Conservation (phyloP, 2,113 vertebrate species). For the Phyllopteryx taeniolatus region DNA sequence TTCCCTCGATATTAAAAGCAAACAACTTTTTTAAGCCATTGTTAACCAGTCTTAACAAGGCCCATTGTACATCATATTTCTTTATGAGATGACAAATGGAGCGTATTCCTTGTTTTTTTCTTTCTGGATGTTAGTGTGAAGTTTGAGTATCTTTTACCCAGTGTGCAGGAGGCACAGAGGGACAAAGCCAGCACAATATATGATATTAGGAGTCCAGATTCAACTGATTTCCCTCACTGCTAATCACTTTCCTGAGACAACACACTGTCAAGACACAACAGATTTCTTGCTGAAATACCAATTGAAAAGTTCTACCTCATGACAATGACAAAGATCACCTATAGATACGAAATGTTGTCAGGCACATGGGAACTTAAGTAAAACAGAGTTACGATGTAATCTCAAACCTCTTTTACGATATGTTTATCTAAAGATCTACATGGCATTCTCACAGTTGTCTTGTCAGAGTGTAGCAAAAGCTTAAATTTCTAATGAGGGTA, state of each 20-base stretch:
- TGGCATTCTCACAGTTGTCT: neutral
- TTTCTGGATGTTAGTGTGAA: neutral
- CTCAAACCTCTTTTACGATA: neutral
- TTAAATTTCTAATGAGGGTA: constrained; percentile 37
- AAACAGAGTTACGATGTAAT: neutral
- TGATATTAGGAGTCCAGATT: neutral
- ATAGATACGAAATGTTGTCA: neutral
- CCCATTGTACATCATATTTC: neutral
- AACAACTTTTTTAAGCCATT: too few relatives aligned
- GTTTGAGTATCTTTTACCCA: neutral
- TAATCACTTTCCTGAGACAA: neutral
- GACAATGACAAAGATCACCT: neutral
- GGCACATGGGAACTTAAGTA: neutral
- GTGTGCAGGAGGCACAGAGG: neutral
- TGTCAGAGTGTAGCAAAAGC: neutral
- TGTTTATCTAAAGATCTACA: neutral
- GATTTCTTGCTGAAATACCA: neutral
- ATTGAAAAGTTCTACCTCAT: neutral
- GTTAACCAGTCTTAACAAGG: too few relatives aligned
- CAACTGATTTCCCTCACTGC: neutral
- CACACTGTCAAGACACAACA: neutral
- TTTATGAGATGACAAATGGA: neutral
- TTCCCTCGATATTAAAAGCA: too few relatives aligned
- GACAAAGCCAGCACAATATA: neutral
- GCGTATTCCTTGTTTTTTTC: neutral